phyloP scores from a whole-genome alignment of 2,113 vertebrate species.

The Oryzias woworae region DNA sequence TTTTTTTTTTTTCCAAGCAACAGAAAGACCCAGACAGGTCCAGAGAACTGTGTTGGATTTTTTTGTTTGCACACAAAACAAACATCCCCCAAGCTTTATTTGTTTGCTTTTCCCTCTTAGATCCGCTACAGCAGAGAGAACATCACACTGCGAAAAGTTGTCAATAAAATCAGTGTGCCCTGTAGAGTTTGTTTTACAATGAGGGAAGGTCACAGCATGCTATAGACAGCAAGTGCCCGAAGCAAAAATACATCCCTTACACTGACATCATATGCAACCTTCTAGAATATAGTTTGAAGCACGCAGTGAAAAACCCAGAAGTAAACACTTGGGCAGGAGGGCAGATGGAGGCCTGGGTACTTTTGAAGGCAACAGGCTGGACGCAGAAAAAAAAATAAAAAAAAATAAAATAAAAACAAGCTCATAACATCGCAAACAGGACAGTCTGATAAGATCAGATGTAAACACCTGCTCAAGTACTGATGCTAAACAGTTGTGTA shows the following conservation, averaged over 20 bases:
- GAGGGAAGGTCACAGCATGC: constrained; percentile 60
- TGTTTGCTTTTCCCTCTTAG: constrained; percentile 62
- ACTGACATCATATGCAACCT: constrained; percentile 18
- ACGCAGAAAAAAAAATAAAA: too few species aligned
- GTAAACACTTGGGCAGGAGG: constrained; percentile 5
- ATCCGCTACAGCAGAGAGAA: constrained; percentile 47
- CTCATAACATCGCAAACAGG: background rate
- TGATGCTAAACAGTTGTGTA: background rate
- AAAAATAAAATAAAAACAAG: background rate
- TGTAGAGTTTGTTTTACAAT: constrained; percentile 64
- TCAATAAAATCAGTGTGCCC: constrained; percentile 64
- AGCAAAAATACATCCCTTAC: constrained; percentile 24
- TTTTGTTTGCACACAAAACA: constrained; percentile 32
- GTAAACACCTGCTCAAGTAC: background rate
- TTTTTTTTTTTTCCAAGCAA: constrained; percentile 22
- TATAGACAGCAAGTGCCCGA: constrained; percentile 36
- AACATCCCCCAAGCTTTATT: constrained; percentile 53
- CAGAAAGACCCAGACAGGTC: constrained; percentile 26
- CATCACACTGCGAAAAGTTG: constrained; percentile 56
- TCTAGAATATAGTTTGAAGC: constrained; percentile 1
- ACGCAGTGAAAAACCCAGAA: constrained; percentile 4
- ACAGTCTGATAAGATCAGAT: too few species aligned
- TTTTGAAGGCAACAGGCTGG: background rate
- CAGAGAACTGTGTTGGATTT: constrained; percentile 41
- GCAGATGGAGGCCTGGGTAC: constrained; percentile 1